phyloP scores from a whole-genome alignment of 2,888 invertebrate species.

The Amphimallon solstitiale region DNA sequence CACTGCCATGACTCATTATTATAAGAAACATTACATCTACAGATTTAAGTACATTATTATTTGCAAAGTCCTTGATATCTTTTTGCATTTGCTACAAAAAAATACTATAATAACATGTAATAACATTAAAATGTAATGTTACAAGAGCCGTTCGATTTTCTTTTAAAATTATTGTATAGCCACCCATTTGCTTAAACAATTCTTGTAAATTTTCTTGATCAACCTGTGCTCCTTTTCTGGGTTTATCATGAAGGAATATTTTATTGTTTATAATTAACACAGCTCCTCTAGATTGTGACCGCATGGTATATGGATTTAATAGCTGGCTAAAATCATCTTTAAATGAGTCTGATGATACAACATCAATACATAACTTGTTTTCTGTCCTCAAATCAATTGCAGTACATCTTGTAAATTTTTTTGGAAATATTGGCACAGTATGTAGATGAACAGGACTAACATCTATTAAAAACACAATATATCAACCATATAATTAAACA shows the following conservation, averaged over 20 bases:
- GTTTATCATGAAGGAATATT: conserved; percentile 51
- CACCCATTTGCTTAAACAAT: conserved; percentile 71
- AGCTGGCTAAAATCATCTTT: conserved; percentile 54
- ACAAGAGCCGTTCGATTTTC: conserved; percentile 62
- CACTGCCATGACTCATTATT: conserved; percentile 74
- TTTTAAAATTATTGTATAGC: conserved; percentile 60
- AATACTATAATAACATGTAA: background rate
- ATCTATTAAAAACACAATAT: background rate
- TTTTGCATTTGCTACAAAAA: conserved; percentile 60
- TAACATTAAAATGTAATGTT: conserved; percentile 30
- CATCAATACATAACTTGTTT: conserved; percentile 37
- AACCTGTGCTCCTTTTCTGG: conserved; percentile 68
- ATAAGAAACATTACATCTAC: conserved; percentile 73
- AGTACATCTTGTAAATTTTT: background rate
- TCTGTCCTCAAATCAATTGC: conserved; percentile 35
- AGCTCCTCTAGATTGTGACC: conserved; percentile 52
- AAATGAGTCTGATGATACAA: conserved; percentile 37
- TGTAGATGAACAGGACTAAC: background rate
- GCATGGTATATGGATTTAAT: conserved; percentile 50
- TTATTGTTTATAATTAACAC: conserved; percentile 61
- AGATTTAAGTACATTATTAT: conserved; percentile 58
- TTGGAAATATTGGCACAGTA: background rate
- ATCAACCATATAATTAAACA: background rate
- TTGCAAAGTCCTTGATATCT: conserved; percentile 63
- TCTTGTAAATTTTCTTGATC: conserved; percentile 69